Base-by-base conservation (phyloP, 2,113 vertebrate genomes). In the Indri indri region DNA sequence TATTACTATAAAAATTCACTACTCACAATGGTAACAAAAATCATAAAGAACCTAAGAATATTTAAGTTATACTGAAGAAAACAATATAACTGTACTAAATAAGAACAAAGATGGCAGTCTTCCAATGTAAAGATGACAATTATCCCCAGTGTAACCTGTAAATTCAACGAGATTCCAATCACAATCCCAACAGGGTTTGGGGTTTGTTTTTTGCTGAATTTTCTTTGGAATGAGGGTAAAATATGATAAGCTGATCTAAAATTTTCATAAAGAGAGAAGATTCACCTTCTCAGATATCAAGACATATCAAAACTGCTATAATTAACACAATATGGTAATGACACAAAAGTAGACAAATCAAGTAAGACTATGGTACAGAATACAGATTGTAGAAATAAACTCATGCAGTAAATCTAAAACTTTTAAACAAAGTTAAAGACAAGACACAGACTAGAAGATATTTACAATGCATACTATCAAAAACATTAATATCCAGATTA, bases 11-110 rank as follows among this genome's bases (percentile, higher is more conserved):
- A 94, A 91, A 88, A 92, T 57, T 27, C n/a, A 73, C 63, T 42
- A 34, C 25, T 87, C 23, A 83, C 22, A 42, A 57, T 37, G 88
- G 34, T 52, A 96, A 84, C 32, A 83, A 63, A 92, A 95, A 91
- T 45, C n/a, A 80, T 71, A 73, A 52, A 71, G 9, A 73, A 30
- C 6, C n/a, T 65, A 71, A 86, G n/a, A 81, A 54, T 37, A 83
- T 52, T 52, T 52, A 96, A 45, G 13, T 54, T 76, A 68, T 88
- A 88, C 87, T 90, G 34, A 85, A 66, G 85, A 90, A 79, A 96
- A 88, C 40, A 81, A 85, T 47, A n/a, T 10, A 92, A 74, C 40
- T 94, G 3, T 23, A 68, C 0, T 84, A 70, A 57, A 18, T 5
- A 45, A 13, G 71, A 34, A 81, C 37, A 57, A 7, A 54, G 30